A percentile compares a stretch with the other conserved stretches of the same genome.
Conservation (phyloP, 2,113 vertebrate genomes). For the Gymnogyps californianus region DNA sequence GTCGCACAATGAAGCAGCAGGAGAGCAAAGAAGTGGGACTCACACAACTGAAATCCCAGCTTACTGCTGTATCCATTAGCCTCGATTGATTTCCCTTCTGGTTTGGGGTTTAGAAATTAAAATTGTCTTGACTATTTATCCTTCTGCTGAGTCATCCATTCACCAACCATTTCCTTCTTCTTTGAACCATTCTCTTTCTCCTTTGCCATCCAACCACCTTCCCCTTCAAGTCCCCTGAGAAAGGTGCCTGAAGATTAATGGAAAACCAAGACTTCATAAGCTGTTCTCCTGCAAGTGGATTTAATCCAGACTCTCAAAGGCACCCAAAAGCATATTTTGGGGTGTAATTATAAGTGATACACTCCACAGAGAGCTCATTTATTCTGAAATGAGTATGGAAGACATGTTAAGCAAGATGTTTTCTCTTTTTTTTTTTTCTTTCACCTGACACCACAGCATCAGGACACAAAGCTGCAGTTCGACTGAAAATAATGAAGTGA, state of each 20-base stretch:
- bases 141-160: background rate
- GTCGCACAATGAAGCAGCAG: fast-evolving
- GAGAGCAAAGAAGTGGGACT: background rate
- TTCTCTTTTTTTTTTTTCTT: background rate
- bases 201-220: background rate
- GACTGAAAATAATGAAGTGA: conserved; percentile 57
- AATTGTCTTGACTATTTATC: background rate
- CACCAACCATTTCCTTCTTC: background rate
- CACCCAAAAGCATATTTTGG: background rate
- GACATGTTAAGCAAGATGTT: background rate
- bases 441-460: conserved; percentile 1
- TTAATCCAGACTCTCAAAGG: background rate
- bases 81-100: background rate
- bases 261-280: background rate
- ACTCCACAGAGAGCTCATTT: conserved; percentile 49
- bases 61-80: background rate
- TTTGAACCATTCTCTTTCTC: background rate
- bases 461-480: conserved; percentile 7
- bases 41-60: fast-evolving
- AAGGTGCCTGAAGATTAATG: background rate
- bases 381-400: background rate
- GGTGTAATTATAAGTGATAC: background rate
- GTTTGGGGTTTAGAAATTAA: background rate
- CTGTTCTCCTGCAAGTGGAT: background rate
- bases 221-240: background rate